A percentile compares a stretch with the other conserved stretches of the same genome.
phyloP scores from a whole-genome alignment of 2,797 vertebrate species.

The Danio choprae region DNA sequence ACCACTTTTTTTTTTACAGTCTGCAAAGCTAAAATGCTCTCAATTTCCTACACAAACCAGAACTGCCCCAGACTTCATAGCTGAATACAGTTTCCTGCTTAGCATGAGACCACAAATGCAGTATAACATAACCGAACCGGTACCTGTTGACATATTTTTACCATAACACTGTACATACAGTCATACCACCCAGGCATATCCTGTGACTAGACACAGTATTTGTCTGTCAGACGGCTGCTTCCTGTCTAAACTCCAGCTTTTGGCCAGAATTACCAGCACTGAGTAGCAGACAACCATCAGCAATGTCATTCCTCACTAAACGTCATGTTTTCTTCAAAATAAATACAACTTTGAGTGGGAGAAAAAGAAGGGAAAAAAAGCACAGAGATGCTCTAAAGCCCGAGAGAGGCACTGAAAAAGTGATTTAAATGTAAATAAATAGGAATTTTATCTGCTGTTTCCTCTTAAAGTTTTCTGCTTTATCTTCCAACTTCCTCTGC shows the following conservation, averaged over 20 bases:
- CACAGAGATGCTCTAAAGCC: slow-evolving; percentile 50
- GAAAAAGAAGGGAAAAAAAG: slow-evolving; percentile 47
- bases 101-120: neutral
- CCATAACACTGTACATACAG: neutral
- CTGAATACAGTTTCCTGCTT: neutral
- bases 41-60: no score
- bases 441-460: slow-evolving; percentile 73
- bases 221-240: slow-evolving; percentile 8
- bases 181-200: slow-evolving; percentile 9
- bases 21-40: no score
- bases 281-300: slow-evolving; percentile 48
- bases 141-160: neutral
- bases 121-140: neutral
- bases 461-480: slow-evolving; percentile 67
- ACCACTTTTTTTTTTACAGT: no score
- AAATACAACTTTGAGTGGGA: slow-evolving; percentile 30
- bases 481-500: slow-evolving; percentile 72
- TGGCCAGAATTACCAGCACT: neutral
- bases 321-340: slow-evolving; percentile 53
- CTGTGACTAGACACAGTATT: neutral
- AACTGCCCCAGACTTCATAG: neutral
- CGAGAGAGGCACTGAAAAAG: slow-evolving; percentile 52
- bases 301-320: slow-evolving; percentile 63
- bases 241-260: neutral
- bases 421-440: slow-evolving; percentile 83